Evolutionary conservation across 2,888 invertebrate genomes (phyloP).

Genomic region (Eremobia ochroleuca): DNA sequence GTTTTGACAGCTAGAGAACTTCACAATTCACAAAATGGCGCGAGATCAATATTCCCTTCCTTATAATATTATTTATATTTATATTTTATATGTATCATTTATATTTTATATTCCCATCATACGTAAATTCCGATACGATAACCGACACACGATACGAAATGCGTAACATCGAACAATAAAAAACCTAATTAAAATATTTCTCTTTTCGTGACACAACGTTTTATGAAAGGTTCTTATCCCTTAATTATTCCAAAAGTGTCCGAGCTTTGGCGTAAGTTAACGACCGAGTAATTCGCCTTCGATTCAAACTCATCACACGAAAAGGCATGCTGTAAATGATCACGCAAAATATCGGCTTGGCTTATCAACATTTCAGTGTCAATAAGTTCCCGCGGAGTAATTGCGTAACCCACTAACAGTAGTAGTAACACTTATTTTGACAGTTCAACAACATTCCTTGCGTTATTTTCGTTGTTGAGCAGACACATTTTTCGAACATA

Average conservation of each 20-base stretch:
- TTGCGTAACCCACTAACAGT: too few species aligned
- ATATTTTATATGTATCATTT: too few species aligned
- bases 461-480: too few species aligned
- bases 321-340: neutral
- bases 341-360: neutral
- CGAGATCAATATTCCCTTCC: slow-evolving; percentile 24
- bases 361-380: neutral
- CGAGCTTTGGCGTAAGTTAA: slow-evolving; percentile 21
- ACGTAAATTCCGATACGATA: too few species aligned
- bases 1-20: neutral
- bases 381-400: neutral
- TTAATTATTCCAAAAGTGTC: slow-evolving; percentile 22
- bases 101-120: too few species aligned
- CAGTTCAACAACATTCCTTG: too few species aligned
- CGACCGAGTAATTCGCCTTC: slow-evolving; percentile 10
- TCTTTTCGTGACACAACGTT: neutral
- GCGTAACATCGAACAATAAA: neutral
- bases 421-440: too few species aligned
- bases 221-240: neutral
- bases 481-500: too few species aligned
- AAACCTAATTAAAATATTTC: slow-evolving; percentile 8
- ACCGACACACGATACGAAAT: too few species aligned
- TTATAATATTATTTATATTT: too few species aligned
- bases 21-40: slow-evolving; percentile 11
- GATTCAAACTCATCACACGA: slow-evolving; percentile 22